Conservation (phyloP, 2,797 vertebrate species). For the Varecia variegata region DNA sequence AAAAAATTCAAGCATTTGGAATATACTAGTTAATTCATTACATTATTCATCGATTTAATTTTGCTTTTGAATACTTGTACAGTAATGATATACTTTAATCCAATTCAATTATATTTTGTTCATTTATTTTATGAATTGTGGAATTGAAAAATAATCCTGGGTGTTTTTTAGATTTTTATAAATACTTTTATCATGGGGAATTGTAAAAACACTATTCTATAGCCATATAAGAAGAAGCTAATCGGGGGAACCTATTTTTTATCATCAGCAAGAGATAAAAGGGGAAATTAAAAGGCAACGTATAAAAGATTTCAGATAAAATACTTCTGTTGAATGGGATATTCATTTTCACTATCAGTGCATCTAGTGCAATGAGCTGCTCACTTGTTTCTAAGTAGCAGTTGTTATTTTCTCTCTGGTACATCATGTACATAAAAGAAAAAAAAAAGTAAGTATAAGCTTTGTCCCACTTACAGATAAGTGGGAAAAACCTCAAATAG, state of each 20-base stretch:
- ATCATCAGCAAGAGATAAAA: background rate
- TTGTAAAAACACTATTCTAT: background rate
- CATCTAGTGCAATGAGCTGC: background rate
- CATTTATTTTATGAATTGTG: constrained; percentile 20
- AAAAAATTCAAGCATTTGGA: background rate
- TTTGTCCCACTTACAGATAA: background rate
- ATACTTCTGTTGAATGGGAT: background rate
- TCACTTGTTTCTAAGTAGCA: background rate
- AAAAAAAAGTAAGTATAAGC: background rate
- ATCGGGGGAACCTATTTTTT: background rate
- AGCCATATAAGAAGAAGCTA: background rate
- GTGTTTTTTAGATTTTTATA: background rate
- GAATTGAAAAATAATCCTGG: constrained; percentile 18
- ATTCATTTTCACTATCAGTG: background rate
- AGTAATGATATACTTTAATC: background rate
- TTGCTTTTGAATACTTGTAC: background rate
- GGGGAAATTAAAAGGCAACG: constrained; percentile 18
- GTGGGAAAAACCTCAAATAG: background rate
- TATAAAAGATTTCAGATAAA: constrained; percentile 17
- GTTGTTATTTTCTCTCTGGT: background rate
- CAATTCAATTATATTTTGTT: background rate
- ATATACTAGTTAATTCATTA: background rate
- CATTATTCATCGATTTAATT: background rate
- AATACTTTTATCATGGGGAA: background rate
- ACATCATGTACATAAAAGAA: background rate